Conservation (phyloP, 2,797 vertebrate genomes). For the Gephyroberyx darwinii region DNA sequence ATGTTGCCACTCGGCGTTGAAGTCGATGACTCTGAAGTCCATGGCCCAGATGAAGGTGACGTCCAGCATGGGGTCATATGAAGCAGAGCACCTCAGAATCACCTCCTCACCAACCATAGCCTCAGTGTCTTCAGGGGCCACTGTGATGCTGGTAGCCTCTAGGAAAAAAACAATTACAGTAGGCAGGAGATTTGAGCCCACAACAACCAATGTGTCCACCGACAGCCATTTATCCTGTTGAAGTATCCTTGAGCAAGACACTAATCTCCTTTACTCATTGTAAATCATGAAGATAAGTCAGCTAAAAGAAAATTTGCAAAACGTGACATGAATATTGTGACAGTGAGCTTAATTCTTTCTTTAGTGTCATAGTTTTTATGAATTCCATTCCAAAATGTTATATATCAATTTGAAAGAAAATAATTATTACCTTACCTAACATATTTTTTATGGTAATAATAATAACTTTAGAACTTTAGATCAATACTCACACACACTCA, state of each 20-base stretch:
- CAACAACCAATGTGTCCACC: neutral
- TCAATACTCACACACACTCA: neutral
- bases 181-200: neutral
- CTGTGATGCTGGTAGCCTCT: constrained; percentile 92
- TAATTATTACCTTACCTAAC: too few relatives aligned
- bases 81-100: constrained; percentile 90
- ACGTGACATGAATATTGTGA: too few relatives aligned
- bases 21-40: constrained; percentile 92
- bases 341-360: too few relatives aligned
- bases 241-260: too few relatives aligned
- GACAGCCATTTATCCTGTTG: too few relatives aligned
- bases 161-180: neutral
- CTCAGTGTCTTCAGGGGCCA: constrained; percentile 88
- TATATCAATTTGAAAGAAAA: too few relatives aligned
- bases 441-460: too few relatives aligned
- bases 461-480: neutral
- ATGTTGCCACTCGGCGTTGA: constrained; percentile 87
- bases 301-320: too few relatives aligned
- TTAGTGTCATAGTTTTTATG: too few relatives aligned
- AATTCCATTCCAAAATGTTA: too few relatives aligned
- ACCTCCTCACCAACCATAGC: constrained; percentile 89
- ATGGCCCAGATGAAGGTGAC: constrained; percentile 94
- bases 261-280: too few relatives aligned
- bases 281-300: too few relatives aligned
- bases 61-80: constrained; percentile 90